Percentiles rank a stretch among this genome's conserved stretches.
Conservation (phyloP, 2,888 invertebrate genomes). For the Parascotia fuliginaria region DNA sequence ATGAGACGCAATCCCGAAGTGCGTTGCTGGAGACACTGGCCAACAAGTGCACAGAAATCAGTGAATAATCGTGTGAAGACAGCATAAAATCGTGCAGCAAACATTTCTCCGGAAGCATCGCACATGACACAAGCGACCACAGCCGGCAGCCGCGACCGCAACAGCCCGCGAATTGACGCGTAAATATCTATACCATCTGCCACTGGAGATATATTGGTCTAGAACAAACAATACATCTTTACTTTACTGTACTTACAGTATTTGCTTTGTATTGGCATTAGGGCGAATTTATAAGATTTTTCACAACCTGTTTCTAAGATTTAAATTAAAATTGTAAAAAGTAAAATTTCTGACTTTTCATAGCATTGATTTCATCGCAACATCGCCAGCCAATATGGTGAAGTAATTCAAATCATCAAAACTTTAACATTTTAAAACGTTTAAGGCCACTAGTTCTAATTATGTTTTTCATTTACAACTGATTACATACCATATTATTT, state of each 20-base stretch:
- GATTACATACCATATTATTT: slow-evolving; percentile 52
- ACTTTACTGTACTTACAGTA: no score
- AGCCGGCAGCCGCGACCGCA: slow-evolving; percentile 58
- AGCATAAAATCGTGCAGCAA: slow-evolving; percentile 57
- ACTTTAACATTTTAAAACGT: no score
- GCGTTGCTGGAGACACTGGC: slow-evolving; percentile 53
- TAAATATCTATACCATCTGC: slow-evolving; percentile 50
- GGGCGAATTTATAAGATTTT: no score
- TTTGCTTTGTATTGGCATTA: no score
- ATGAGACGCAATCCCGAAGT: slow-evolving; percentile 50
- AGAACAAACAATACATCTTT: slow-evolving; percentile 9
- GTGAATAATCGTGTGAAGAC: slow-evolving; percentile 56
- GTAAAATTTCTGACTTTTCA: no score
- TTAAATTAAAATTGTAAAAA: no score
- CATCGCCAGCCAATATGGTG: no score
- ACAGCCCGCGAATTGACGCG: slow-evolving; percentile 50
- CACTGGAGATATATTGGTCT: slow-evolving; percentile 47
- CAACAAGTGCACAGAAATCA: slow-evolving; percentile 61
- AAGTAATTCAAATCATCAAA: no score
- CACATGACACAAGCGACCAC: slow-evolving; percentile 57
- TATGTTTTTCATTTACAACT: no score
- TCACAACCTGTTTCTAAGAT: no score
- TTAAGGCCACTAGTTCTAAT: no score
- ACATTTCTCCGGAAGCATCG: slow-evolving; percentile 43
- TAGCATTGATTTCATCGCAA: no score